These are phyloP conservation scores for Eumerus sabulonum DNA, from an alignment of 2,888 invertebrate species.

Conservation along the genomic window DNA sequence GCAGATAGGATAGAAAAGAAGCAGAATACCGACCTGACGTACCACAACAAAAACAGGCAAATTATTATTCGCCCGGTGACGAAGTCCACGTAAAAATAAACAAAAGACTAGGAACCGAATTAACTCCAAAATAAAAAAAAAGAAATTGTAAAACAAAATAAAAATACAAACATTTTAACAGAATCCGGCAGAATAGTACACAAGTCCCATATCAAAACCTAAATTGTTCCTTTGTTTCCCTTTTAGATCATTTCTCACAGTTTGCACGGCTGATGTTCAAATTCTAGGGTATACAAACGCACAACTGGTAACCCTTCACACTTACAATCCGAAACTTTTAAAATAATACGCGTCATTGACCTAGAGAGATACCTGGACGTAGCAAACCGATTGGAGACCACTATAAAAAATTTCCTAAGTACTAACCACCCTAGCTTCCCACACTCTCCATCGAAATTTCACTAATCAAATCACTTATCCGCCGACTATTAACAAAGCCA, in stretches of 20 bases:
- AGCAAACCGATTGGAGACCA: conserved; percentile 4
- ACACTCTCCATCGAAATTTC: conserved; percentile 10
- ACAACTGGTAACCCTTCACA: no score
- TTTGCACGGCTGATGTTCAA: no score
- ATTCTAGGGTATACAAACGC: no score
- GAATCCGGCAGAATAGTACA: conserved; percentile 20
- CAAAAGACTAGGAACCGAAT: conserved; percentile 19
- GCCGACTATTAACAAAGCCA: conserved; percentile 7
- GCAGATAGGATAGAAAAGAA: neutral
- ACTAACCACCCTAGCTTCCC: conserved; percentile 10
- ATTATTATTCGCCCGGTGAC: neutral
- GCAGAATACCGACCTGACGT: neutral
- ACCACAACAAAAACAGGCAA: conserved; percentile 9
- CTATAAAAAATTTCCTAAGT: conserved; percentile 9
- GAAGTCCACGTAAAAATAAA: conserved; percentile 3
- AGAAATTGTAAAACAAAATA: conserved; percentile 24
- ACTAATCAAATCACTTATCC: conserved; percentile 7
- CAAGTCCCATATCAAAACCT: conserved; percentile 25
- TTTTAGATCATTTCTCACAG: no score
- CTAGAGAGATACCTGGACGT: neutral
- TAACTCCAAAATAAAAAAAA: conserved; percentile 12
- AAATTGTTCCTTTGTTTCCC: conserved; percentile 2
- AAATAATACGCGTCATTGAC: no score
- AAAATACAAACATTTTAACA: conserved; percentile 22
- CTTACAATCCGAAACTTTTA: no score